phyloP scores from a whole-genome alignment of 1,140 invertebrate species.

The Hypothenemus hampei region DNA sequence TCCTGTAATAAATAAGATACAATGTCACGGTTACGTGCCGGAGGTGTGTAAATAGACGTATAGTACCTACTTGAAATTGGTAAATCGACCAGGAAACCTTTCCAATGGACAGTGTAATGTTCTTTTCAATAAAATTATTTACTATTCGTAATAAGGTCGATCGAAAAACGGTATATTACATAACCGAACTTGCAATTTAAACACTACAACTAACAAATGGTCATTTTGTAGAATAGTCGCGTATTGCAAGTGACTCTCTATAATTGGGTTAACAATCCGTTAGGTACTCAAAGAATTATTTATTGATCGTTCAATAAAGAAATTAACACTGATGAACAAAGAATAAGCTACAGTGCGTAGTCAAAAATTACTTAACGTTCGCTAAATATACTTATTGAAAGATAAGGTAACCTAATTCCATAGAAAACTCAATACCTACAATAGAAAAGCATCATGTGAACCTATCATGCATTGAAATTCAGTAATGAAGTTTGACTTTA shows the following conservation, averaged over 20 bases:
- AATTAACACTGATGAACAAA: not conserved
- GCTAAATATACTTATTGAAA: too few relatives aligned
- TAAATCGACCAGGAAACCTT: slow-evolving; percentile 35
- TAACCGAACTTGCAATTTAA: slow-evolving; percentile 15
- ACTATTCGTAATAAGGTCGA: slow-evolving; percentile 21
- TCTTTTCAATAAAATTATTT: too few relatives aligned
- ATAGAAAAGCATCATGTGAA: not conserved
- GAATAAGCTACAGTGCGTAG: not conserved
- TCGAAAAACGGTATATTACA: slow-evolving; percentile 26
- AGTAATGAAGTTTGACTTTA: slow-evolving; percentile 33
- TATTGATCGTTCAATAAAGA: too few relatives aligned
- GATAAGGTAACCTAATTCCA: not conserved
- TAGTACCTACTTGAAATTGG: slow-evolving; percentile 40
- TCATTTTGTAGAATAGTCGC: slow-evolving; percentile 19
- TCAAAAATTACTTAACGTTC: not conserved
- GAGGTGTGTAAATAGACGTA: slow-evolving; percentile 35
- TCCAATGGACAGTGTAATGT: slow-evolving; percentile 29
- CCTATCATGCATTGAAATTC: slow-evolving; percentile 25
- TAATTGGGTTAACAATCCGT: slow-evolving; percentile 21
- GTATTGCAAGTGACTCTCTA: slow-evolving; percentile 12
- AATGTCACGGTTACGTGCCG: slow-evolving; percentile 34
- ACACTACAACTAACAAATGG: slow-evolving; percentile 10
- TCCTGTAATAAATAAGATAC: slow-evolving; percentile 14
- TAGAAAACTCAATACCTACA: not conserved
- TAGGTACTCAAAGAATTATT: too few relatives aligned